Evolutionary conservation across 2,888 invertebrate species (phyloP), one percentile per base, ranked within the genome.

Genomic region (Selenia dentaria): DNA sequence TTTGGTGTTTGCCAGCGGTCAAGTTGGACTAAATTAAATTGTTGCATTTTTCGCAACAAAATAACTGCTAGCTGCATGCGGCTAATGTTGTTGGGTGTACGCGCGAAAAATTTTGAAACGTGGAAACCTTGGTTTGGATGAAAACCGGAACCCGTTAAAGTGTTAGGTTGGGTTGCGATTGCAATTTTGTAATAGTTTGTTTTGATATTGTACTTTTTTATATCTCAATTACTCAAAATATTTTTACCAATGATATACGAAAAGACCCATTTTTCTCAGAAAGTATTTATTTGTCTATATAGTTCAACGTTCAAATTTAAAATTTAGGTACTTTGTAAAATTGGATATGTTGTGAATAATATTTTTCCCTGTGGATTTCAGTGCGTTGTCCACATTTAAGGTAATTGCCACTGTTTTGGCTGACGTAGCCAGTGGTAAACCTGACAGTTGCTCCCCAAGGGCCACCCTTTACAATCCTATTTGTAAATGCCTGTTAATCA

Each of bases 311-410:
- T n/a, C n/a, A n/a, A n/a, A n/a, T n/a, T n/a, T n/a, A n/a, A n/a
- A n/a, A n/a, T n/a, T n/a, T 83, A 78, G 79, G 74, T 57, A 59
- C 60, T 64, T 64, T 74, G 77, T 85, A 84, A 89, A 86, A 87
- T 82, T 83, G 80, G 79, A 77, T 80, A 82, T 82, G 83, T 82
- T 77, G 75, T 80, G 82, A 88, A 89, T 89, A 85, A 83, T 86
- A 83, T 85, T 85, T 81, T 79, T 84, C 90, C 88, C 86, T 54
- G 63, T 62, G 83, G 87, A 83, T 59, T 75, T 71, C 70, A 79
- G 76, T 80, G 81, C 77, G 85, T 84, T 89, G 88, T 86, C 87
- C 86, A 89, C 85, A 85, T 90, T 90, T 85, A 87, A 86, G 86
- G 83, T 90, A 89, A 90, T 90, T 89, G 85, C 82, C 74, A 74